A percentile compares a stretch with the other conserved stretches of the same genome.
Evolutionary conservation across 2,113 vertebrate genomes (phyloP).

Genomic region (Setophaga coronata): DNA sequence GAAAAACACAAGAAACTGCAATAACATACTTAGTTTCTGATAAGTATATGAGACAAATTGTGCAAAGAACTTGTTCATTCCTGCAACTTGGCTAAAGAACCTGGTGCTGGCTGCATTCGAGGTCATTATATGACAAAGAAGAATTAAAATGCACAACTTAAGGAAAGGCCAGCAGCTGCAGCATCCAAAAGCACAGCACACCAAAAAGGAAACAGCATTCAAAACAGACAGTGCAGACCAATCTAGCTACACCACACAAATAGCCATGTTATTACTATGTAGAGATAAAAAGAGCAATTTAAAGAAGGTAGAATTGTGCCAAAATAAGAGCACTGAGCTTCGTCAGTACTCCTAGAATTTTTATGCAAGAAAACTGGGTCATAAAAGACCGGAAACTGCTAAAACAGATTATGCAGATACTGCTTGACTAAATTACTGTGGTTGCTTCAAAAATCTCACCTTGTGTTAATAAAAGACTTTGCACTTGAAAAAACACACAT

Average conservation of each 20-base stretch:
- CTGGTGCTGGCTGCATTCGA: not conserved
- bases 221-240: not conserved
- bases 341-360: not conserved
- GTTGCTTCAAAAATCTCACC: not conserved
- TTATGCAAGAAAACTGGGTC: not conserved
- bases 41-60: accelerated
- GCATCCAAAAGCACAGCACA: not conserved
- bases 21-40: not conserved
- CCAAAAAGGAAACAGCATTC: not conserved
- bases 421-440: not conserved
- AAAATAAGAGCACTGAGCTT: not conserved
- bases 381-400: not conserved
- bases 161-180: not conserved
- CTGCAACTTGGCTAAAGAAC: not conserved
- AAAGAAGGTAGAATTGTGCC: not conserved
- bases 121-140: not conserved
- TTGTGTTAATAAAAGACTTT: not conserved
- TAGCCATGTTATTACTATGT: not conserved
- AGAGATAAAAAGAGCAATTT: not conserved
- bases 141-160: not conserved
- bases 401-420: not conserved
- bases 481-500: not conserved
- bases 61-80: not conserved
- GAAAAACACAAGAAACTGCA: not conserved
- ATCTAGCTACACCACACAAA: not conserved